Evolutionary conservation across 2,797 vertebrate genomes (phyloP).

Genomic region (Tachyglossus aculeatus): DNA sequence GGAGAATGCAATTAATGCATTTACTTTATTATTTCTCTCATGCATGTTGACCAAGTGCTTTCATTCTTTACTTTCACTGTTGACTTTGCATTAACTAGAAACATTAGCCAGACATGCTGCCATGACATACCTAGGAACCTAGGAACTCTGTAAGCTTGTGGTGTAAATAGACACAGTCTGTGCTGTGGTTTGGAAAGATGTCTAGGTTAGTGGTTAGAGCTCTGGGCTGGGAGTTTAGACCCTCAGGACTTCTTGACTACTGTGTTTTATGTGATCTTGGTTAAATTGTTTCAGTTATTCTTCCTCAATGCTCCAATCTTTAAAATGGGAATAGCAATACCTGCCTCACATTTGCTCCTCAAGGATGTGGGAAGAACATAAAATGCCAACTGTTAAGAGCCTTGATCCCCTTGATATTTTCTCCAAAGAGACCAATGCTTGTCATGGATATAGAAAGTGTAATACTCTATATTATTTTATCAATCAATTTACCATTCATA

Average conservation of each 20-base stretch:
- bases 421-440: too few species aligned
- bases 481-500: too few species aligned
- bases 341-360: background rate
- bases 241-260: background rate
- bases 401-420: too few species aligned
- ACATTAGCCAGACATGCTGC: constrained; percentile 22
- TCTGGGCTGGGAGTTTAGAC: background rate
- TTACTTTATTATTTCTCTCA: constrained; percentile 15
- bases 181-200: background rate
- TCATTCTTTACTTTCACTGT: constrained; percentile 28
- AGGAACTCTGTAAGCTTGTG: background rate
- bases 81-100: constrained; percentile 35
- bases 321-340: background rate
- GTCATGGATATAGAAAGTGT: too few species aligned
- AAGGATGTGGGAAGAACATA: background rate
- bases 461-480: too few species aligned
- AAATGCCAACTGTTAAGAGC: too few species aligned
- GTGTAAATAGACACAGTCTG: background rate
- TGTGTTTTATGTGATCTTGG: too few species aligned
- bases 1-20: background rate
- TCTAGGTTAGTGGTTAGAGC: background rate
- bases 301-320: background rate
- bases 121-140: constrained; percentile 34
- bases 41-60: constrained; percentile 47
- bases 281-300: too few species aligned